Conservation (phyloP, 2,113 vertebrate species). For the Crocuta crocuta region DNA sequence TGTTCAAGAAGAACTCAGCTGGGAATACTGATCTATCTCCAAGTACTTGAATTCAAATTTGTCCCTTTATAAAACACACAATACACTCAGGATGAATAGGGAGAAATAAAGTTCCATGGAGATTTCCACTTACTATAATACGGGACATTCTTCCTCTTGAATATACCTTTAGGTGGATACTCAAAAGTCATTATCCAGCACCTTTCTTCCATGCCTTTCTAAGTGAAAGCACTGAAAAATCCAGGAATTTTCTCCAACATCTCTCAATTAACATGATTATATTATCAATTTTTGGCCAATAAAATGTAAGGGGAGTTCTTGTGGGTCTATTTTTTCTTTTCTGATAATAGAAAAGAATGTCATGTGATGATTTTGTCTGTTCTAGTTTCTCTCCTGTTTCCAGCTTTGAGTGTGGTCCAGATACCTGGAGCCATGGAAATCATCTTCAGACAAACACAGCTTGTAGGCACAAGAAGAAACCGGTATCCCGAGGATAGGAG, state of each 20-base stretch:
- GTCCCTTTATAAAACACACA: neutral
- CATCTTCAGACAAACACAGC: neutral
- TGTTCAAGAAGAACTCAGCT: constrained; percentile 4
- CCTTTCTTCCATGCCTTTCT: neutral
- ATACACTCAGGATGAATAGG: neutral
- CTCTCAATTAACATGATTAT: neutral
- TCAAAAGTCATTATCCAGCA: neutral
- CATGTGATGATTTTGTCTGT: neutral
- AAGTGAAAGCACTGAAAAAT: neutral
- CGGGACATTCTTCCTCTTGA: neutral
- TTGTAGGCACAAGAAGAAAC: neutral
- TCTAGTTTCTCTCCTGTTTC: neutral
- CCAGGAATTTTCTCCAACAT: neutral
- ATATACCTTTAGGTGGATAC: neutral
- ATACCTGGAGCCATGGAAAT: neutral
- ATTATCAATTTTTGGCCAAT: neutral
- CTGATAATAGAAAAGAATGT: neutral
- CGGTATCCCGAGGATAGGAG: neutral
- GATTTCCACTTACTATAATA: neutral
- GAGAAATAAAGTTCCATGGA: neutral
- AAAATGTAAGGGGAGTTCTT: neutral
- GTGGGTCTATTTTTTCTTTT: neutral
- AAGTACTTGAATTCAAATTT: constrained; percentile 4
- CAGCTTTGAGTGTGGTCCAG: neutral
- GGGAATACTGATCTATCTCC: neutral